Conservation (phyloP, 2,888 invertebrate species). For the Endomychus coccineus region DNA sequence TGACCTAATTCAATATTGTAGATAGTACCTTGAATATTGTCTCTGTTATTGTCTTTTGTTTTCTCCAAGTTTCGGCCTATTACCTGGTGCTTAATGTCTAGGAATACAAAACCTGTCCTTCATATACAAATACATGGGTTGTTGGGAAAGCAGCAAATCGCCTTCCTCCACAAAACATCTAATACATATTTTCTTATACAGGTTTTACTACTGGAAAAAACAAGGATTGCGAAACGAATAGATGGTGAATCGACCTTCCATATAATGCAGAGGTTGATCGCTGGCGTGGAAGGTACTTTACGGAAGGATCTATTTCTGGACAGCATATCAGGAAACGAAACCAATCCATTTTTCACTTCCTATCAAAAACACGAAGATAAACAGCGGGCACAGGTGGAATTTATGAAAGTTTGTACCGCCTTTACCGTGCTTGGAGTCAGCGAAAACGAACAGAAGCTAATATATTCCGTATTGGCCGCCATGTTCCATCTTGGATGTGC, state of each 20-base stretch:
- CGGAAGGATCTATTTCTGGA: constrained; percentile 80
- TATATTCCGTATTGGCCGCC: constrained; percentile 86
- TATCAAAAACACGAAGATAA: constrained; percentile 74
- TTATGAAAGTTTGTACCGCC: constrained; percentile 70
- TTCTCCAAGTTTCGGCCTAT: too few relatives aligned
- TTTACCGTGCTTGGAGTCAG: constrained; percentile 69
- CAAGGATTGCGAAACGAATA: constrained; percentile 53
- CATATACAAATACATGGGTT: too few relatives aligned
- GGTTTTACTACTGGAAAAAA: constrained; percentile 71
- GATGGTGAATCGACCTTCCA: constrained; percentile 58
- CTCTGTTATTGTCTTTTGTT: too few relatives aligned
- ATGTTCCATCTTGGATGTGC: constrained; percentile 89
- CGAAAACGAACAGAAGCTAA: constrained; percentile 69
- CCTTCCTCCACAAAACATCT: too few relatives aligned
- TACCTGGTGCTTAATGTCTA: too few relatives aligned
- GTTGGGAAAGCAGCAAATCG: too few relatives aligned
- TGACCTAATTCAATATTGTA: too few relatives aligned
- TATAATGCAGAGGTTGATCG: constrained; percentile 56
- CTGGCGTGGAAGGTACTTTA: constrained; percentile 75
- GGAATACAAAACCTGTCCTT: too few relatives aligned
- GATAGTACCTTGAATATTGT: too few relatives aligned
- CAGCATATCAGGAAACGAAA: constrained; percentile 56
- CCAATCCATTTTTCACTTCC: constrained; percentile 70
- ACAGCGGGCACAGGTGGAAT: constrained; percentile 71
- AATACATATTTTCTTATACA: constrained; percentile 55